Evolutionary conservation across 2,888 invertebrate genomes (phyloP).

Genomic region (Hofmannophila pseudospretella): DNA sequence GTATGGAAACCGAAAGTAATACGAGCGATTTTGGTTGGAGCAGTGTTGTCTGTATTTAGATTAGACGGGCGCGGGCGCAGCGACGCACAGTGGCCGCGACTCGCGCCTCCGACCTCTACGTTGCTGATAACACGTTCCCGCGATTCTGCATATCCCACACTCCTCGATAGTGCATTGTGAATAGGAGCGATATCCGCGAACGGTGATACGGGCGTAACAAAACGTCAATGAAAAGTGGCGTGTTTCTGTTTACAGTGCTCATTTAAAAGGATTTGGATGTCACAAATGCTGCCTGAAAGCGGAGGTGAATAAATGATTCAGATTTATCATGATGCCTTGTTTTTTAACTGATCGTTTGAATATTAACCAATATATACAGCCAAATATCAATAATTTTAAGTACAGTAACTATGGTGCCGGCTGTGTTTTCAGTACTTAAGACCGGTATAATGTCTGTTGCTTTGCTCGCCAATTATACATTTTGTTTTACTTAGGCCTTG

Average conservation of each 20-base stretch:
- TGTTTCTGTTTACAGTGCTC: constrained; percentile 27
- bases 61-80: constrained; percentile 48
- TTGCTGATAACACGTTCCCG: constrained; percentile 22
- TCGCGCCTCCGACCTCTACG: constrained; percentile 21
- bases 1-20: constrained; percentile 74
- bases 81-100: constrained; percentile 23
- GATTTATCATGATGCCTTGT: constrained; percentile 1
- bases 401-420: too few species aligned
- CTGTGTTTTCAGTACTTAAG: too few species aligned
- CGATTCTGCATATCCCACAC: constrained; percentile 12
- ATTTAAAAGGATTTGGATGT: constrained; percentile 57
- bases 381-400: too few species aligned
- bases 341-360: too few species aligned
- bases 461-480: too few species aligned
- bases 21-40: constrained; percentile 72
- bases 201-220: constrained; percentile 9
- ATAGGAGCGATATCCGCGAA: constrained; percentile 11
- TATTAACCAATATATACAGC: too few species aligned
- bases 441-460: too few species aligned
- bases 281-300: constrained; percentile 69
- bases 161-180: constrained; percentile 6
- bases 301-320: constrained; percentile 54
- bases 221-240: constrained; percentile 32
- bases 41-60: constrained; percentile 74
- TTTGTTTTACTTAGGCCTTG: too few species aligned